Evolutionary conservation across 1,140 invertebrate genomes (phyloP), one percentile per base, ranked within the genome.

Genomic region (Achatina immaculata): DNA sequence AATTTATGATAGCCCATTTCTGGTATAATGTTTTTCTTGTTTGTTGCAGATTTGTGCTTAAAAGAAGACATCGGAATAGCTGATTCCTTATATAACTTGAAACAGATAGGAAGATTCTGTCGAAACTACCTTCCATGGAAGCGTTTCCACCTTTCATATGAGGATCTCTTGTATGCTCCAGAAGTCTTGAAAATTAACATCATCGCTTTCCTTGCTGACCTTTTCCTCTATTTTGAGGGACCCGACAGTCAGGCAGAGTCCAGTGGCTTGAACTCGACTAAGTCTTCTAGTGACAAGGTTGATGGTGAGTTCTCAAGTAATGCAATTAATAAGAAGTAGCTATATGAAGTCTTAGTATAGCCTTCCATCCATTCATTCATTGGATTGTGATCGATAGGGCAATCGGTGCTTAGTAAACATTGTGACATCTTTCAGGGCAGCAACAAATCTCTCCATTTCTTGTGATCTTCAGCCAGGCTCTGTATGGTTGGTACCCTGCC

Each of bases 151-250:
- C 96, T 99, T 93, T 95, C 95, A 89, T 96, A 97, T 58, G 97
- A 99, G 91, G 98, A 99, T 91, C 94, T 99, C 72, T 95, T 98
- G 40, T 99, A 98, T 89, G 95, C 98, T 93, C 94, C 96, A 91
- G 96, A 96, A 34, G 83, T 81, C 55, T 80, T 92, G 38, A 86
- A 85, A 88, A 95, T 96, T 88, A 99, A 99, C 93, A 92, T 99
- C 86, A 93, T 98, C 83, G 96, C 96, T 65, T 96, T 99, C 92
- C 92, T 99, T 83, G 96, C 98, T 78, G 98, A 99, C 91, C 93
- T 99, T 83, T 99, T 99, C 90, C 97, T 97, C 89, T 94, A 97
- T 81, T 93, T 99, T 89, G 98, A 99, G 79, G 81, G 85, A n/a
- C 19, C 43, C 9, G 71, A 68, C 31, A 11, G n/a, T 36, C 4